Evolutionary conservation across 2,888 invertebrate genomes (phyloP), one percentile per base, ranked within the genome.

Genomic region (Ethmia dodecea): DNA sequence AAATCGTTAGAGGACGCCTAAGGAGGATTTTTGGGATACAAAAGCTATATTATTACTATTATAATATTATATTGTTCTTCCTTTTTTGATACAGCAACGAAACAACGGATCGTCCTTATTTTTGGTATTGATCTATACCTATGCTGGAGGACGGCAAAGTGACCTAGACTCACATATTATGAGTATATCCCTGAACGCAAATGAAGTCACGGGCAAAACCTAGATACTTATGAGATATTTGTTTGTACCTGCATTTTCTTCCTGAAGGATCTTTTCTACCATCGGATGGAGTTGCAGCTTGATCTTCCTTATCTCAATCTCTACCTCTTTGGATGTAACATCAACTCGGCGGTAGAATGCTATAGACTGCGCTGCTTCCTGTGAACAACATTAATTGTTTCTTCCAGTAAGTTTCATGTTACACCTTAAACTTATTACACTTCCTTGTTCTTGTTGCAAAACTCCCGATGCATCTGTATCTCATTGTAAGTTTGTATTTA

Each of bases 321-420:
- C 64, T 0, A 77, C 69, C 41, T 60, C 60, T 40, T 71, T 72
- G 0, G 76, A 72, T 0, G 57, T 51, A 0, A 54, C 47, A 3
- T 49, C 44, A 1, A 64, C 61, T 12, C 60, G 59, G 22, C 69
- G 52, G 44, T 78, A 79, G 38, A 77, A 78, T 0, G 77, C 70
- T 40, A 79, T 56, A 0, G 77, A 60, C 24, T 63, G 51, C 0
- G 65, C 64, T 4, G 78, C 78, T 45, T 75, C 77, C 79, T 79
- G 50, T 6, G 59, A 60, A 26, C 11, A 26, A 6, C n/a, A 3
- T 24, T 24, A 18, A 5, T 6, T 4, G 5, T 18, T 6, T 5
- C 4, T 18, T 4, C 4, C 18, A 18, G 18, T 18, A 18, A 18
- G 18, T 4, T 5, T 5, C n/a, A n/a, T n/a, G n/a, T n/a, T n/a